Evolutionary conservation across 2,888 invertebrate species (phyloP).

Genomic region (Tetragonisca angustula): DNA sequence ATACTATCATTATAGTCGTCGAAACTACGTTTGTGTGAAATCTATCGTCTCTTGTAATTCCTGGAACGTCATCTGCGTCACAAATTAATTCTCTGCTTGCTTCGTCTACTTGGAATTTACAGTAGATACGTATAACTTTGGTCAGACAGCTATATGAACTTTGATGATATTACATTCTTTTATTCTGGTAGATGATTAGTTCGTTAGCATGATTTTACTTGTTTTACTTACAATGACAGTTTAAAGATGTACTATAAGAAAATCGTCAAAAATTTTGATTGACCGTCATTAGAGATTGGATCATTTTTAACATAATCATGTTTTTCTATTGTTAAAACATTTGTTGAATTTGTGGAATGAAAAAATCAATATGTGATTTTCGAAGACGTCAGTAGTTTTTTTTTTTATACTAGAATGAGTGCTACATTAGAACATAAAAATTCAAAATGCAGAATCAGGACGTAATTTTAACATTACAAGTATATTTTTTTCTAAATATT

Average conservation of each 20-base stretch:
- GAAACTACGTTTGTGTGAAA: neutral
- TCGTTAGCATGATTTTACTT: neutral
- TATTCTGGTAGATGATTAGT: neutral
- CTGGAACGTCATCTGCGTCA: slow-evolving; percentile 5
- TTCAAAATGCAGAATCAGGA: neutral
- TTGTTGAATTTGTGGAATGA: neutral
- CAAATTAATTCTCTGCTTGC: slow-evolving; percentile 26
- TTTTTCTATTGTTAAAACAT: neutral
- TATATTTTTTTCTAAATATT: neutral
- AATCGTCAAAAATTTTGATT: neutral
- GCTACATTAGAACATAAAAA: neutral
- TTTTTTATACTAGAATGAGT: neutral
- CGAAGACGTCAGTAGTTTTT: neutral
- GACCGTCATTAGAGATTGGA: neutral
- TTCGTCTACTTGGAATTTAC: neutral
- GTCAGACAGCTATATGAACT: slow-evolving; percentile 6
- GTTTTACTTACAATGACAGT: neutral
- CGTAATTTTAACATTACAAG: neutral
- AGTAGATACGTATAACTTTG: neutral
- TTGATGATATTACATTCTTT: neutral
- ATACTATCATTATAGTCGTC: neutral
- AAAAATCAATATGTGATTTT: neutral
- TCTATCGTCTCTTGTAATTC: slow-evolving; percentile 3
- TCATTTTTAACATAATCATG: neutral
- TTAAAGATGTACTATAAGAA: neutral